Percentiles rank a stretch among this genome's conserved stretches.
Conservation (phyloP, 2,113 vertebrate genomes). For the Brachionichthys hirsutus region DNA sequence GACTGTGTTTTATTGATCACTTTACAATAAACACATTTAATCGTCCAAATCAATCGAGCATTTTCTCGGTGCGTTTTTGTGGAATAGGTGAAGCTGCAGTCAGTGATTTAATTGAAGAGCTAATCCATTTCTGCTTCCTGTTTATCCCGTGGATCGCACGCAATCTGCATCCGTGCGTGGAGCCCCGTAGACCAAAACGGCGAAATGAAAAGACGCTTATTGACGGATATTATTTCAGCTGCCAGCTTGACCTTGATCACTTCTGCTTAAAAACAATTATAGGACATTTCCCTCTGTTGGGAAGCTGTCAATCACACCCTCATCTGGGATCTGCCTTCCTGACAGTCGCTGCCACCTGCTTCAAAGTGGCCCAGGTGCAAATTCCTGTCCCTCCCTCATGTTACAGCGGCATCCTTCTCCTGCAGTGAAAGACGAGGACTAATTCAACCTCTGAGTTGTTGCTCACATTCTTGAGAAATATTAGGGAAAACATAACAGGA, state of each 20-base stretch:
- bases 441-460: neutral
- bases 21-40: too few species aligned
- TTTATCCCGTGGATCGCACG: too few species aligned
- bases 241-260: neutral
- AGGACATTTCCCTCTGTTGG: constrained; percentile 19
- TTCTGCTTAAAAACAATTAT: constrained; percentile 17
- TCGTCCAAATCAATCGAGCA: too few species aligned
- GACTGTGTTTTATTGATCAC: too few species aligned
- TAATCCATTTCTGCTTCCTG: too few species aligned
- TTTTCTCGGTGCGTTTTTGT: too few species aligned
- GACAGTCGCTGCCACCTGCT: constrained; percentile 50
- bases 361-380: constrained; percentile 57
- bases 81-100: too few species aligned
- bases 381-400: constrained; percentile 38
- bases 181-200: neutral
- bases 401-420: constrained; percentile 10
- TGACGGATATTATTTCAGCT: neutral
- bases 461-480: neutral
- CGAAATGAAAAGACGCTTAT: neutral
- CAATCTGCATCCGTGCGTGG: too few species aligned
- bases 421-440: constrained; percentile 29
- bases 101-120: too few species aligned
- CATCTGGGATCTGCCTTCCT: constrained; percentile 15
- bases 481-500: neutral
- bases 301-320: constrained; percentile 45